Evolutionary conservation across 2,113 vertebrate genomes (phyloP).

Genomic region (Zosterops borbonicus): DNA sequence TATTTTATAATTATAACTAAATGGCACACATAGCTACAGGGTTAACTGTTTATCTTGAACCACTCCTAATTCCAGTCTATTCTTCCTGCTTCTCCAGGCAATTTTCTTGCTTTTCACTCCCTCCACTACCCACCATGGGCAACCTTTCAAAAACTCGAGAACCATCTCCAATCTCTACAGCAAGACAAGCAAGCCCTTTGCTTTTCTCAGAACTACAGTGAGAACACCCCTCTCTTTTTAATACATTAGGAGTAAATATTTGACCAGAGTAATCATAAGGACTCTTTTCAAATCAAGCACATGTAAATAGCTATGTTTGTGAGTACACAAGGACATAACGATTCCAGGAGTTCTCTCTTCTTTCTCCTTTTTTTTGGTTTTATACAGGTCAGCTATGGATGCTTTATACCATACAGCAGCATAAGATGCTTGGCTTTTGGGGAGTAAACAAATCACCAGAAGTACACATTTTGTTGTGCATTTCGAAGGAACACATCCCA

Average conservation of each 20-base stretch:
- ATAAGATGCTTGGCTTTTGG: background rate
- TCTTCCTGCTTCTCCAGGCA: background rate
- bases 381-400: background rate
- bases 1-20: background rate
- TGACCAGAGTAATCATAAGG: background rate
- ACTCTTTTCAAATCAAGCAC: constrained; percentile 33
- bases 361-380: background rate
- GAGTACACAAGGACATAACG: constrained; percentile 45
- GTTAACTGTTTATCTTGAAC: background rate
- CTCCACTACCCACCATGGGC: background rate
- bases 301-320: background rate
- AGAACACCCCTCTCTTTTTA: constrained; percentile 40
- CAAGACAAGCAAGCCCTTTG: background rate
- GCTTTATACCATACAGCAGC: background rate
- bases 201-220: constrained; percentile 35
- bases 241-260: constrained; percentile 36
- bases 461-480: background rate
- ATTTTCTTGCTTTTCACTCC: background rate
- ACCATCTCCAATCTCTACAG: background rate
- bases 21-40: background rate
- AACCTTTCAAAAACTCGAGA: background rate
- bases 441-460: constrained; percentile 10
- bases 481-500: constrained; percentile 13
- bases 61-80: background rate
- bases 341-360: background rate